Evolutionary conservation across 2,797 vertebrate species (phyloP), one percentile per base, ranked within the genome.

Genomic region (Uromys caudimaculatus): DNA sequence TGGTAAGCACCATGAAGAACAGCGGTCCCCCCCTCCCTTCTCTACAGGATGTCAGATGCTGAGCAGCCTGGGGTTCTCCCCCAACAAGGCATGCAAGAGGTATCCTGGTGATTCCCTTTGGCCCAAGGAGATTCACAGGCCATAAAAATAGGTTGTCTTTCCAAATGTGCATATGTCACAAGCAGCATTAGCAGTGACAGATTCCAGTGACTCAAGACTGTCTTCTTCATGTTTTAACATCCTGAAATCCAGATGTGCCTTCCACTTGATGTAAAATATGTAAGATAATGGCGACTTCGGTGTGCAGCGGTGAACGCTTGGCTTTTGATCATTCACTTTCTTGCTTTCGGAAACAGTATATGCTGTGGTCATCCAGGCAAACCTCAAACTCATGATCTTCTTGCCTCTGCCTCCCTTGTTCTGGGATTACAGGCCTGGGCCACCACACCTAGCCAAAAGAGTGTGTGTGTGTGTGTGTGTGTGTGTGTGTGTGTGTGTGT

Each of bases 201-300:
- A 90, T 62, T 82, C 47, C 44, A 44, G 64, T 3, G 1, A 73
- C 44, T 38, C 12, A 29, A 90, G 82, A 86, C 12, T 23, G 67
- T 83, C 69, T 92, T 52, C 91, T 82, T 50, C 73, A 90, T 41
- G 60, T 85, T 92, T 93, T 64, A 82, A 82, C 73, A 47, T 83
- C 82, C 90, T 77, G 69, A 90, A 83, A 77, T 84, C 69, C 87
- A 84, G 89, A 73, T 35, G 62, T 47, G 50, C 56, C 71, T 87
- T 83, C 90, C 19, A 0, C 14, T 81, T 35, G 0, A 67, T 50
- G 21, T 52, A 52, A n/a, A n/a, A n/a, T n/a, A n/a, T n/a, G n/a
- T 77, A 44, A 93, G 94, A 67, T 1, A 13, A 44, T 44, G 44
- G 44, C 44, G 52, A 64, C 62, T 90, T 78, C 58, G 38, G 64